Percentiles rank a stretch among this genome's conserved stretches.
Conservation (phyloP, 2,113 vertebrate genomes). For the Urocynchramus pylzowi region DNA sequence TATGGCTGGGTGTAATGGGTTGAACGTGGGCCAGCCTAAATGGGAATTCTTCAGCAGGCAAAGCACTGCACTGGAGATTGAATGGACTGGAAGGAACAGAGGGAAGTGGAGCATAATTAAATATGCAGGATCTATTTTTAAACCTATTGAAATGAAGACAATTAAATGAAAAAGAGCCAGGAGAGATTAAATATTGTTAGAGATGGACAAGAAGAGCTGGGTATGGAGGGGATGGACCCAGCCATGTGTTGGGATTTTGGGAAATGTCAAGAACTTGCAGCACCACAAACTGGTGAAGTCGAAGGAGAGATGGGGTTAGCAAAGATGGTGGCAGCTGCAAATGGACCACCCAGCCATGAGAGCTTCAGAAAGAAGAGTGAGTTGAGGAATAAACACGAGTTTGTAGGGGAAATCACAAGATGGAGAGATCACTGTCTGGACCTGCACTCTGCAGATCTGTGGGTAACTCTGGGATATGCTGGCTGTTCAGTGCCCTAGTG, state of each 20-base stretch:
- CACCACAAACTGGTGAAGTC: neutral
- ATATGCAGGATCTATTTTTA: neutral
- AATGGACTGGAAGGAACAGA: neutral
- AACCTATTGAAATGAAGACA: neutral
- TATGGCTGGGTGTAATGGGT: neutral
- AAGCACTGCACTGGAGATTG: neutral
- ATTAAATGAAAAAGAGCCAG: neutral
- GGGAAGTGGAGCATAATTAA: neutral
- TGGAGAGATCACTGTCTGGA: neutral
- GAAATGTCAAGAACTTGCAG: neutral
- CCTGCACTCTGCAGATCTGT: neutral
- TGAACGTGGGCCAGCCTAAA: neutral
- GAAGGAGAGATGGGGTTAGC: neutral
- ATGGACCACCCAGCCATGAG: neutral
- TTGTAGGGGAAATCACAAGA: rapidly evolving
- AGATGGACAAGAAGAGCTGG: neutral
- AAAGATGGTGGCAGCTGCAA: neutral
- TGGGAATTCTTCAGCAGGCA: neutral
- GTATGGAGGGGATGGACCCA: neutral
- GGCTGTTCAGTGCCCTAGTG: neutral
- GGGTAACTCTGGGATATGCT: neutral
- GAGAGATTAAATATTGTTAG: neutral
- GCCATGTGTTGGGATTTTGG: neutral
- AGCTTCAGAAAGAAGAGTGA: neutral
- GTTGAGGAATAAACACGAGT: neutral